phyloP scores from a whole-genome alignment of 2,888 invertebrate genomes.

The Hymenopus coronatus region DNA sequence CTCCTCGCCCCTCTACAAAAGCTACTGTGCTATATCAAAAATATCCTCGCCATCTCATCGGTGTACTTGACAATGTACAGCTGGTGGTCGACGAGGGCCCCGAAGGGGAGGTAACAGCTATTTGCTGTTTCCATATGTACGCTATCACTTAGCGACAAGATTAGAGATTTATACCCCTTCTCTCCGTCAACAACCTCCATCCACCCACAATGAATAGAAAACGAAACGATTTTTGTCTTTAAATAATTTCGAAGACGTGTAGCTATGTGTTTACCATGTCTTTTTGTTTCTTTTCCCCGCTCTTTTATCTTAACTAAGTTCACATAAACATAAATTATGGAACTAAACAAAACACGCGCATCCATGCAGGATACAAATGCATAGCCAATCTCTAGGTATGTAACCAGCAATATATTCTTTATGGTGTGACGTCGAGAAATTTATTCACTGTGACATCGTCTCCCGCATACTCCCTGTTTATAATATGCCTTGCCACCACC shows the following conservation, averaged over 20 bases:
- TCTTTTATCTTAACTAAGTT: slow-evolving; percentile 13
- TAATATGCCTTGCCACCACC: not conserved
- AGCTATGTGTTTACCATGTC: slow-evolving; percentile 5
- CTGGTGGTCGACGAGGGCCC: not conserved
- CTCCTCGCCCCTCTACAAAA: too few relatives aligned
- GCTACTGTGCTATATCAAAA: not conserved
- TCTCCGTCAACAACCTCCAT: not conserved
- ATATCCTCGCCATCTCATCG: not conserved
- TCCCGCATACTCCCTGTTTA: not conserved
- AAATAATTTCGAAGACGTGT: slow-evolving; percentile 13
- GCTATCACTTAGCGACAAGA: not conserved
- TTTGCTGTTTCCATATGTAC: not conserved
- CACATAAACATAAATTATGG: slow-evolving; percentile 17
- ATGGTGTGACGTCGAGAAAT: slow-evolving; percentile 1
- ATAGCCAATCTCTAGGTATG: slow-evolving; percentile 18
- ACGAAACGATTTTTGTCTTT: slow-evolving; percentile 14
- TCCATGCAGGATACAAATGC: not conserved
- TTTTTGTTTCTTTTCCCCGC: not conserved
- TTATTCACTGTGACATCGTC: slow-evolving; percentile 1
- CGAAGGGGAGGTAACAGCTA: not conserved
- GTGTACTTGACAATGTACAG: not conserved
- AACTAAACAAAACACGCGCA: not conserved
- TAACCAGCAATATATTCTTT: slow-evolving; percentile 21
- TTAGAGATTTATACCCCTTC: not conserved
- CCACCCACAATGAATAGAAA: slow-evolving; percentile 9